Base-by-base conservation (phyloP, 35 echinoderm and acorn worm genomes). In the Holothuria glaberrima region DNA sequence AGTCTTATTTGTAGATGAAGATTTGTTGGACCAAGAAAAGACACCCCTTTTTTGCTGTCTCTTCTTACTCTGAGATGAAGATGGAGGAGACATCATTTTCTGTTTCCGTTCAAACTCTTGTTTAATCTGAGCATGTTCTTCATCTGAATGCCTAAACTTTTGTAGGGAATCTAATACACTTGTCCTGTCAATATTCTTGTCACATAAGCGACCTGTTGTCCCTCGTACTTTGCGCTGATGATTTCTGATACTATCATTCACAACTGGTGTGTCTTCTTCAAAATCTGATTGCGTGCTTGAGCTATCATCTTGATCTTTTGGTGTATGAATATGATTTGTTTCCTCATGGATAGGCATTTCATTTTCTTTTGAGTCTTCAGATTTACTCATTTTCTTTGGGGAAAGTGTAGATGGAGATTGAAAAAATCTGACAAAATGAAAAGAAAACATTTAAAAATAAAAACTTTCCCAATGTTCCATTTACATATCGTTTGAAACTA, bases 221-320 rank as follows among this genome's bases (percentile, higher is more conserved):
- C 54, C 80, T 6, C 80, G 80, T 48, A 84, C 80, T 63, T 84
- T 84, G 30, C 80, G 80, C 57, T 61, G 80, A n/a, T 84, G 80
- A 32, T 84, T n/a, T 63, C 80, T 48, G 25, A 84, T 84, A 21
- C 57, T 61, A 54, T 84, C 80, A 6, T 63, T 31, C 24, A 63
- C 2, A 26, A 32, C 56, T 4, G 80, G 25, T 21, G 13, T 31
- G 48, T 59, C 22, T 21, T 84, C 56, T 24, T 81, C 22, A 4
- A 4, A 6, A 29, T 18, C 24, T 22, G 33, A 33, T 33, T 33
- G 24, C 0, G 50, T 0, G 50, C 12, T 17, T 14, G 13, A 54
- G 9, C 1, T n/a, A 14, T 25, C 27, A 19, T 21, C 26, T 35
- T 30, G 27, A 0, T 63, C 80, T 54, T 16, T 84, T 21, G 80